Evolutionary conservation across 1,140 invertebrate species (phyloP), one percentile per base, ranked within the genome.

Genomic region (Pararge aegeria): DNA sequence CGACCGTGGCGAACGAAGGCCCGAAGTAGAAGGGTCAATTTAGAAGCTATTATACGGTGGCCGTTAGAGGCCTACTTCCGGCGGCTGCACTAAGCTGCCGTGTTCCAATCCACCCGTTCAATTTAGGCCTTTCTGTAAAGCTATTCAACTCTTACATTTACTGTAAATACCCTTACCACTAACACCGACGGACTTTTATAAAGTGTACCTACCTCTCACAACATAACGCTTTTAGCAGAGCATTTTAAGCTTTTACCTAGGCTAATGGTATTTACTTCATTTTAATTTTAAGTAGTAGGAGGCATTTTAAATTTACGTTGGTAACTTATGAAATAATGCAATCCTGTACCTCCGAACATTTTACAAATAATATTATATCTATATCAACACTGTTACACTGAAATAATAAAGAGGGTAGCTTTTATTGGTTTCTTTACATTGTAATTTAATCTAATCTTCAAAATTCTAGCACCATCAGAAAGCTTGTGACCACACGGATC

Each of bases 41-140:
- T 87, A 72, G 78, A 80, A 80, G 81, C 83, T 83, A 89, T 89
- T 87, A 87, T 86, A 84, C 80, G 74, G 72, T 76, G 73, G 81
- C 80, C 78, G 81, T 76, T 85, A 82, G 78, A 87, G 76, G 80
- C 83, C 83, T 86, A 87, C 78, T 89, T 89, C 86, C 86, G 81
- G 78, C 78, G 74, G 72, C 73, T 87, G 86, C 81, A 81, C 86
- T 89, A 86, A 87, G 84, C 86, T 85, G 68, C 73, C 77, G 66
- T 86, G 73, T 78, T 81, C 75, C 78, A 86, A 81, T 86, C 74
- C 79, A 76, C 74, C 64, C 80, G 77, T 79, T 80, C 83, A 76
- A 87, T 88, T 87, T 86, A 70, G 77, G 74, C 73, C 82, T 88
- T 87, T 85, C 83, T 81, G 77, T 72, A 81, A 61, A 70, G 56